Evolutionary conservation across 2,113 vertebrate genomes (phyloP).

Genomic region (Epinephelus fuscoguttatus): DNA sequence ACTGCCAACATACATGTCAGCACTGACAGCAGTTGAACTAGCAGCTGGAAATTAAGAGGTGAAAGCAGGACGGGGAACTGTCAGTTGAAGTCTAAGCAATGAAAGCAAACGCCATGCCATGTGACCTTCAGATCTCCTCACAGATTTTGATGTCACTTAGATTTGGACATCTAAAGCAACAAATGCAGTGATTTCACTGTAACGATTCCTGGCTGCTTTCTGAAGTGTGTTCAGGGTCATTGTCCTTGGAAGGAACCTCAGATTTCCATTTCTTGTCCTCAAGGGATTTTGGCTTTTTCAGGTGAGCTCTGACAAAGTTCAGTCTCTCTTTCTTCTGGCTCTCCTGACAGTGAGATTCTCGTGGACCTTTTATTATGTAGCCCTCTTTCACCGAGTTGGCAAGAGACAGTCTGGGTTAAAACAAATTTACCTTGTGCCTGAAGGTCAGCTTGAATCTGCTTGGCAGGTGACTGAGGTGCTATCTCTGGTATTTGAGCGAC

Average conservation of each 20-base stretch:
- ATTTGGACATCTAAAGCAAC: background rate
- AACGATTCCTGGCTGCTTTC: constrained; percentile 4
- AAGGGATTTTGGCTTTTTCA: background rate
- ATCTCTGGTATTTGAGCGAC: constrained; percentile 49
- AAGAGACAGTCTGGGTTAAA: constrained; percentile 18
- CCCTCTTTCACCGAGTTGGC: constrained; percentile 16
- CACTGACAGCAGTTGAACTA: background rate
- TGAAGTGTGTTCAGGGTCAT: constrained; percentile 13
- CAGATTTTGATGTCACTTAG: background rate
- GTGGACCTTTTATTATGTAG: constrained; percentile 11
- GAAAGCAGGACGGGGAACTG: background rate
- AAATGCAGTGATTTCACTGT: background rate
- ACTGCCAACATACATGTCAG: background rate
- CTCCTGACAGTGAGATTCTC: background rate
- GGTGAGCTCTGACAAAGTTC: constrained; percentile 2
- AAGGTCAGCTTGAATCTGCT: constrained; percentile 37
- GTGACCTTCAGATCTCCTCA: background rate
- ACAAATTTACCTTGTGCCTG: constrained; percentile 11
- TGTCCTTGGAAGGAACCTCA: background rate
- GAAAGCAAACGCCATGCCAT: background rate
- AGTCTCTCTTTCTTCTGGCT: background rate
- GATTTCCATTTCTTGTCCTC: constrained; percentile 9
- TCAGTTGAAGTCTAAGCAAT: background rate
- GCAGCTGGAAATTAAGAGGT: background rate
- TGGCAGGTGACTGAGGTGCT: constrained; percentile 21